Percentiles rank a stretch among this genome's conserved stretches.
Conservation (phyloP, 1,140 invertebrate genomes). For the Caenorhabditis tropicalis region DNA sequence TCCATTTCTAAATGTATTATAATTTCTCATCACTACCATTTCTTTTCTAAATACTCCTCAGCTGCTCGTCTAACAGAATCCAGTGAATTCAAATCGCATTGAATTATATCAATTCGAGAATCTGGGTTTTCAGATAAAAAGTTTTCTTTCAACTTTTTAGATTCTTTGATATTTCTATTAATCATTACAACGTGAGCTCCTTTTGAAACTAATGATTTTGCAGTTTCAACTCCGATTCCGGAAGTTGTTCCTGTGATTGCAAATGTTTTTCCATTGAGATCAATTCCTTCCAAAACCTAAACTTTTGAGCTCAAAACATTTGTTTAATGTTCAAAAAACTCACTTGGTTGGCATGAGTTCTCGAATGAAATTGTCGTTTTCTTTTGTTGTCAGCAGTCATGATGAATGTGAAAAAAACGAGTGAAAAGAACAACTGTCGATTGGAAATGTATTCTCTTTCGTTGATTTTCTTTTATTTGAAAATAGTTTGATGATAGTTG, state of each 20-base stretch:
- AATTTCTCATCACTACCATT: constrained; percentile 35
- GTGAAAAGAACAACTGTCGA: background rate
- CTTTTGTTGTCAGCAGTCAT: background rate
- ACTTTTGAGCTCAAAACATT: no score
- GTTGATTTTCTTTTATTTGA: background rate
- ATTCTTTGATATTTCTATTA: constrained; percentile 81
- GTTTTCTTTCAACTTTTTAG: constrained; percentile 76
- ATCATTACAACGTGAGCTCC: constrained; percentile 86
- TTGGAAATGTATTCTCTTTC: no score
- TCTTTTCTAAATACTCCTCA: constrained; percentile 47
- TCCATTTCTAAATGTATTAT: background rate
- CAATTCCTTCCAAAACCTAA: background rate
- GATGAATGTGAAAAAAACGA: background rate
- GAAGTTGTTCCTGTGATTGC: no score
- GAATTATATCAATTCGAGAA: background rate
- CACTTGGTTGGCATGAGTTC: background rate
- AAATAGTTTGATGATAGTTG: background rate
- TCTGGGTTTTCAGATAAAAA: constrained; percentile 15
- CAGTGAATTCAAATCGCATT: constrained; percentile 42
- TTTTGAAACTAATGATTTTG: constrained; percentile 84
- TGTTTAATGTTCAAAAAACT: background rate
- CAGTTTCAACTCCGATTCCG: no score
- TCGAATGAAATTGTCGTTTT: background rate
- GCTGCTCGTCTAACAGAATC: constrained; percentile 46
- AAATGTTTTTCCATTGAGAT: background rate